These are phyloP conservation scores for Dipus sagitta DNA, from an alignment of 2,797 vertebrate species.

Conservation along the genomic window DNA sequence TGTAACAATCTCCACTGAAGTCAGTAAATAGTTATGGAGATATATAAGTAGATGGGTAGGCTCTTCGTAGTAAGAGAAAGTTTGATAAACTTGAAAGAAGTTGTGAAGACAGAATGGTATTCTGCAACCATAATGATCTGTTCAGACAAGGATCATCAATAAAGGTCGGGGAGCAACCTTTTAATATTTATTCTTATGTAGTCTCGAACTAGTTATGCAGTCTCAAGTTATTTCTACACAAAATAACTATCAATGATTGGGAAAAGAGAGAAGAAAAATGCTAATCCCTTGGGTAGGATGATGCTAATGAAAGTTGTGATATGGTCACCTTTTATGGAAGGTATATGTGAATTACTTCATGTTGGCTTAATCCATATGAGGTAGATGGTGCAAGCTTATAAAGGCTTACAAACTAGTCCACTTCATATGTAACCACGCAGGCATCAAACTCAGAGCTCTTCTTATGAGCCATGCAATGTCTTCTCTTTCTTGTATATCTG, in stretches of 20 bases:
- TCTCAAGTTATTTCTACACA: not conserved
- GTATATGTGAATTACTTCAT: not conserved
- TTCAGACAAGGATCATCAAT: not conserved
- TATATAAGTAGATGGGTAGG: not conserved
- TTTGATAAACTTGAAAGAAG: not conserved
- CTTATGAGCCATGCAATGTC: not conserved
- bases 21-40: not conserved
- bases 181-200: too few species aligned
- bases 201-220: not conserved
- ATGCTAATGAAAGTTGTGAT: not conserved
- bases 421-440: not conserved
- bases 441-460: not conserved
- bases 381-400: not conserved
- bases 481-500: not conserved
- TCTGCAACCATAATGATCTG: not conserved
- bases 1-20: not conserved
- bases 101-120: slow-evolving; percentile 2
- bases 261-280: not conserved
- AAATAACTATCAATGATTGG: not conserved
- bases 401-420: not conserved
- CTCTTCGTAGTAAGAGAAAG: not conserved
- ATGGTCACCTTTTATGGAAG: not conserved
- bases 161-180: not conserved
- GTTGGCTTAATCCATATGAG: not conserved
- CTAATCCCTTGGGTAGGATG: not conserved